phyloP scores from a whole-genome alignment of 1,140 invertebrate species.

The Notospermus geniculatus region DNA sequence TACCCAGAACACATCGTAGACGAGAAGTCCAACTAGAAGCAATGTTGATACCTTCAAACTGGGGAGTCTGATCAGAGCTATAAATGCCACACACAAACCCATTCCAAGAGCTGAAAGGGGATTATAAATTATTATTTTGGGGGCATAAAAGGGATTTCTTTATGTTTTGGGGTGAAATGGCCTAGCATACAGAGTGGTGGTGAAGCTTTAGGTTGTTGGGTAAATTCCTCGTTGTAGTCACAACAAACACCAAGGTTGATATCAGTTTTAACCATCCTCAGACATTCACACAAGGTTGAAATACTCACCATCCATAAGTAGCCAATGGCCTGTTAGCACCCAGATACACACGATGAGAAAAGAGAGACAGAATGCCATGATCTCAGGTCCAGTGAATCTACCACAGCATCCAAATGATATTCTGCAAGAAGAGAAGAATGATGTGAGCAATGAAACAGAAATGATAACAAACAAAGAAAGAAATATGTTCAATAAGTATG shows the following conservation, averaged over 20 bases:
- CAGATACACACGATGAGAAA: conserved; percentile 93
- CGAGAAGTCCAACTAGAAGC: conserved; percentile 86
- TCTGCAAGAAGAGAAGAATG: conserved; percentile 49
- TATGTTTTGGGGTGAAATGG: too few species aligned
- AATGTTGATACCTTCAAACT: conserved; percentile 95
- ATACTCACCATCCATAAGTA: conserved; percentile 87
- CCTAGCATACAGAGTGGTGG: too few species aligned
- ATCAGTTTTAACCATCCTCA: too few species aligned
- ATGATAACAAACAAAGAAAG: not conserved
- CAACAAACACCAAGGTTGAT: too few species aligned
- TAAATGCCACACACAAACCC: conserved; percentile 96
- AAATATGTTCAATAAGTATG: conserved; percentile 91
- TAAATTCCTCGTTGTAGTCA: too few species aligned
- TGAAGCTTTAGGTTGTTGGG: too few species aligned
- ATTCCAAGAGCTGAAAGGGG: conserved; percentile 81
- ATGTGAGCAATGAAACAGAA: not conserved
- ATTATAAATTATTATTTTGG: not conserved
- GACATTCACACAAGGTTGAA: too few species aligned
- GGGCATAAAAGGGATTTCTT: too few species aligned
- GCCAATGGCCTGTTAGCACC: conserved; percentile 96
- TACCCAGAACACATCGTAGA: conserved; percentile 97
- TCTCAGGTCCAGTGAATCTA: conserved; percentile 87
- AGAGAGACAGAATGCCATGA: conserved; percentile 88
- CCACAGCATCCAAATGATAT: conserved; percentile 90
- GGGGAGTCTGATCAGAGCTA: conserved; percentile 91